These are phyloP conservation scores for Holocentrus rufus DNA, from an alignment of 2,797 vertebrate genomes.

Conservation along the genomic window DNA sequence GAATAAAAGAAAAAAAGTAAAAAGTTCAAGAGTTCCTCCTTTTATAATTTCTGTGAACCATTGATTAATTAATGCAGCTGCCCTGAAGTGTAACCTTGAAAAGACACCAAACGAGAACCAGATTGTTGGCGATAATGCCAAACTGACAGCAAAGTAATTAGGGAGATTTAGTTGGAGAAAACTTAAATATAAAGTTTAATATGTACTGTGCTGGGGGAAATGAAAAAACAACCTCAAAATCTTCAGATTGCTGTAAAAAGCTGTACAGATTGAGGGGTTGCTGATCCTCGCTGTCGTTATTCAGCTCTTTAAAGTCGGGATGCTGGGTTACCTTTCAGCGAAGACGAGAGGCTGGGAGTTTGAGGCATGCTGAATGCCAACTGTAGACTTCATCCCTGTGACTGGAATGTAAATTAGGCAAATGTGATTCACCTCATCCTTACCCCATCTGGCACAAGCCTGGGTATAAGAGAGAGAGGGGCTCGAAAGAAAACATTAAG, in stretches of 20 bases:
- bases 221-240: slow-evolving; percentile 24
- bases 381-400: slow-evolving; percentile 59
- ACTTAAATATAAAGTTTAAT: slow-evolving; percentile 15
- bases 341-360: slow-evolving; percentile 33
- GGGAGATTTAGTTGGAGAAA: background rate
- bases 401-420: slow-evolving; percentile 59
- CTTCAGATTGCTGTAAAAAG: slow-evolving; percentile 15
- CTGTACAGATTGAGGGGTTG: slow-evolving; percentile 28
- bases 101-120: no score
- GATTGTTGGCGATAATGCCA: no score
- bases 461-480: slow-evolving; percentile 32
- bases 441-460: slow-evolving; percentile 56
- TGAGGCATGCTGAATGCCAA: slow-evolving; percentile 48
- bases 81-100: no score
- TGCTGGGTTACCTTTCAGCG: slow-evolving; percentile 52
- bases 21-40: background rate
- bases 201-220: slow-evolving; percentile 10
- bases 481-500: slow-evolving; percentile 16
- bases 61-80: no score
- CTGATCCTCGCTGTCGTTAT: slow-evolving; percentile 53
- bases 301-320: slow-evolving; percentile 58
- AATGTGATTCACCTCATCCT: slow-evolving; percentile 62
- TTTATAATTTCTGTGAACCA: no score
- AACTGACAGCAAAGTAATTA: slow-evolving; percentile 9
- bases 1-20: background rate